Conservation (phyloP, 2,888 invertebrate genomes). For the Leucoptera coffeella region DNA sequence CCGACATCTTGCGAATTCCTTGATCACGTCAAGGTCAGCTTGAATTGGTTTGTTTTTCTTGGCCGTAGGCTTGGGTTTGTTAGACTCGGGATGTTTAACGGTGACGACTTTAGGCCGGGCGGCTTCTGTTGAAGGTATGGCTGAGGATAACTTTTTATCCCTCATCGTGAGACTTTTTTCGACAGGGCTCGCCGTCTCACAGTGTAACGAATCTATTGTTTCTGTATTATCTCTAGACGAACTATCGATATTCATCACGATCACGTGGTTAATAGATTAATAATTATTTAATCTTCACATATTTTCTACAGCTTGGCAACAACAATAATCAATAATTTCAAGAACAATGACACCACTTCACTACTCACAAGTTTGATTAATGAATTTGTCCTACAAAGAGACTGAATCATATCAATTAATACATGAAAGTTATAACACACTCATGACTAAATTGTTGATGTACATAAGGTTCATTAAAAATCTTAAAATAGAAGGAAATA, state of each 20-base stretch:
- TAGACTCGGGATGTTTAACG: slow-evolving; percentile 93
- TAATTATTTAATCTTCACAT: too few relatives aligned
- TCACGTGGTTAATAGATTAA: too few relatives aligned
- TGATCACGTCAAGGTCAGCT: slow-evolving; percentile 89
- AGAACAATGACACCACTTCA: too few relatives aligned
- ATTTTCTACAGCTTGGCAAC: too few relatives aligned
- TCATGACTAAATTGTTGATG: too few relatives aligned
- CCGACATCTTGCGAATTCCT: slow-evolving; percentile 85
- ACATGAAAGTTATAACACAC: too few relatives aligned
- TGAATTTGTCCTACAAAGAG: too few relatives aligned
- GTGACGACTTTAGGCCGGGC: slow-evolving; percentile 81
- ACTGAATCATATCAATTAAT: too few relatives aligned
- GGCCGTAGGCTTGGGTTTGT: slow-evolving; percentile 88
- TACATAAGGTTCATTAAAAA: too few relatives aligned
- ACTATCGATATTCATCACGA: slow-evolving; percentile 43
- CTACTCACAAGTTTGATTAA: too few relatives aligned
- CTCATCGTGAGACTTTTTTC: slow-evolving; percentile 50
- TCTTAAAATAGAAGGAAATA: too few relatives aligned
- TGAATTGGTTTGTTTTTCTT: slow-evolving; percentile 87
- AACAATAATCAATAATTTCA: too few relatives aligned
- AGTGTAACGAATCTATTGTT: slow-evolving; percentile 28
- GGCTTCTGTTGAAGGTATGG: slow-evolving; percentile 53
- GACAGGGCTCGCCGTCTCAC: slow-evolving; percentile 25
- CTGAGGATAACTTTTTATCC: slow-evolving; percentile 64
- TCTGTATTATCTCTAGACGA: slow-evolving; percentile 41